Evolutionary conservation across 2,888 invertebrate genomes (phyloP), one percentile per base, ranked within the genome.

Genomic region (Lasioglossum pauxillum): DNA sequence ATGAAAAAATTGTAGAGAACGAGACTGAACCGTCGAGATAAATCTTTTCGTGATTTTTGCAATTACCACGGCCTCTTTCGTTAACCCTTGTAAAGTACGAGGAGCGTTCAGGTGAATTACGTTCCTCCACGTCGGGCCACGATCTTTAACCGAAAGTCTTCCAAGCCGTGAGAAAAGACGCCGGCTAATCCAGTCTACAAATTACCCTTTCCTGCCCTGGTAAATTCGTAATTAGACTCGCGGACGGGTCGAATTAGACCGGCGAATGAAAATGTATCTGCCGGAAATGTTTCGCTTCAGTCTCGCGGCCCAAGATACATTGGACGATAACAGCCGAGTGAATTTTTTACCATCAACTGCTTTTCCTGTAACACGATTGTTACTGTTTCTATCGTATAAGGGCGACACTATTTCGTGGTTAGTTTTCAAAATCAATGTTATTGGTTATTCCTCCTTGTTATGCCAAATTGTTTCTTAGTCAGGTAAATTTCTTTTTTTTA

Each of bases 171-270:
- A 76, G 86, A 69, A 85, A 84, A 86, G 85, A 81, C 85, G 82
- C 85, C 85, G 82, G 83, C 88, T 90, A 91, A 89, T 91, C 88
- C 88, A 76, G 81, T 87, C 89, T 85, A 85, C 90, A 89, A 91
- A 91, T 90, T 90, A 90, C 89, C 80, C 87, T 83, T 83, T 78
- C 84, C 69, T 79, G 75, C 69, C 49, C 79, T 60, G 76, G 80
- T 78, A 84, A 80, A 82, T 80, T 87, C 78, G 83, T 81, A 87
- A 87, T 87, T 87, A 87, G 87, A 80, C 46, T 53, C 76, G 31
- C 57, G 69, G 53, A 64, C 57, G 71, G 57, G 46, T 31, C 57
- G 49, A 69, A 64, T 46, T 71, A 75, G 69, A 74, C 38, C 35
- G 27, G 44, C 23, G 23, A 71, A 79, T 35, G 38, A 67, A 82